Evolutionary conservation across 92 coral and sea anemone genomes (phyloP), one percentile per base, ranked within the genome.

Genomic region (Epizoanthus illoricatus): DNA sequence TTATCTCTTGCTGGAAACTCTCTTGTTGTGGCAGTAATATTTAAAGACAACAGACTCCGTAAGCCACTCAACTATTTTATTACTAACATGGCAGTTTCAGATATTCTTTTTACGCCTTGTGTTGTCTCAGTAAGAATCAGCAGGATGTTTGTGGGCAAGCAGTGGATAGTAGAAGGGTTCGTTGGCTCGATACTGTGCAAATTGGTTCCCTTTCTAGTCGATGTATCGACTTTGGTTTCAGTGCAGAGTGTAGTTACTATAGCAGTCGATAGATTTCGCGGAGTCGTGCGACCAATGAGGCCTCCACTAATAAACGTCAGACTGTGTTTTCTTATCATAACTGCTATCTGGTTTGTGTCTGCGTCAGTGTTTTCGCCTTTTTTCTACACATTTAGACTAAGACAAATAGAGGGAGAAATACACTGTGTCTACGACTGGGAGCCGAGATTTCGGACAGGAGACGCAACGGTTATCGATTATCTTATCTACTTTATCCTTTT

Each of bases 31-130:
- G 59, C 69, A 10, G 88, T 85, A 4, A 74, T 85, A 52, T 67
- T 85, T 43, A 47, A 16, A 54, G 79, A 68, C 70, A 21, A 42
- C 39, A 49, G 24, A 7, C 47, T 85, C 74, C 52, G 79, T 36
- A 85, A 84, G 5, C 66, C 84, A 33, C 64, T 85, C 54, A 85
- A 85, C 54, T 66, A 64, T 65, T 62, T 85, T 17, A 74, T 85
- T 7, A 76, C 70, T 33, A 85, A 85, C 79, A 85, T 85, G 84
- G 84, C 88, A 7, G 52, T 66, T 5, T 85, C 88, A 18, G 88
- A 85, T 56, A 16, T 85, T 75, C 42, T 72, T 15, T 63, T 85
- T 2, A 83, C 88, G 1, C 60, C 69, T 11, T 65, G 76, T 39
- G 83, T 73, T 5, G 43, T 76, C 7, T 84, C 88, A 5, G 1